These are phyloP conservation scores for Melolontha melolontha DNA, from an alignment of 2,888 invertebrate species.

Conservation along the genomic window DNA sequence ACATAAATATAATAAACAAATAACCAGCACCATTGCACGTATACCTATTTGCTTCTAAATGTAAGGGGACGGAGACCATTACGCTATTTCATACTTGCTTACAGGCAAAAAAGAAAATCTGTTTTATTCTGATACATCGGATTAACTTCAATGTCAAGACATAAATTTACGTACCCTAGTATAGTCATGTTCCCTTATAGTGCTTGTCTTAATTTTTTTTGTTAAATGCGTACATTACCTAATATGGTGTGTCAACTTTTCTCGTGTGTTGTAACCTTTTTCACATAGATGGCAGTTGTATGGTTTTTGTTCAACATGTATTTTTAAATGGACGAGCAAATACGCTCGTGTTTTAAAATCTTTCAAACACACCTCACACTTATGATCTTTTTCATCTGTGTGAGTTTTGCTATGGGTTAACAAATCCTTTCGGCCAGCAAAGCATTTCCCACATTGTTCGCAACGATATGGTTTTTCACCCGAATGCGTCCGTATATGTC, in stretches of 20 bases:
- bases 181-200: not conserved
- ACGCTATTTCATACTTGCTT: too few relatives aligned
- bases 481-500: slow-evolving; percentile 54
- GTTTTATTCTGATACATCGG: too few relatives aligned
- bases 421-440: slow-evolving; percentile 53
- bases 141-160: too few relatives aligned
- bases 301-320: slow-evolving; percentile 35
- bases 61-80: too few relatives aligned
- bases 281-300: slow-evolving; percentile 41
- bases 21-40: too few relatives aligned
- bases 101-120: too few relatives aligned
- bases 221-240: slow-evolving; percentile 13
- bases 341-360: slow-evolving; percentile 56
- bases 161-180: too few relatives aligned
- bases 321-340: slow-evolving; percentile 51
- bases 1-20: too few relatives aligned
- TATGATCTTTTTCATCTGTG: slow-evolving; percentile 54
- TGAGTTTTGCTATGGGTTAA: slow-evolving; percentile 56
- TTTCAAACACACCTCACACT: slow-evolving; percentile 54
- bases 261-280: slow-evolving; percentile 39
- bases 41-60: too few relatives aligned
- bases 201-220: not conserved
- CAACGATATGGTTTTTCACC: slow-evolving; percentile 57
- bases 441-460: slow-evolving; percentile 53
- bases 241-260: slow-evolving; percentile 40